Evolutionary conservation across 1,140 invertebrate genomes (phyloP).

Genomic region (Drosophila kanapiae): DNA sequence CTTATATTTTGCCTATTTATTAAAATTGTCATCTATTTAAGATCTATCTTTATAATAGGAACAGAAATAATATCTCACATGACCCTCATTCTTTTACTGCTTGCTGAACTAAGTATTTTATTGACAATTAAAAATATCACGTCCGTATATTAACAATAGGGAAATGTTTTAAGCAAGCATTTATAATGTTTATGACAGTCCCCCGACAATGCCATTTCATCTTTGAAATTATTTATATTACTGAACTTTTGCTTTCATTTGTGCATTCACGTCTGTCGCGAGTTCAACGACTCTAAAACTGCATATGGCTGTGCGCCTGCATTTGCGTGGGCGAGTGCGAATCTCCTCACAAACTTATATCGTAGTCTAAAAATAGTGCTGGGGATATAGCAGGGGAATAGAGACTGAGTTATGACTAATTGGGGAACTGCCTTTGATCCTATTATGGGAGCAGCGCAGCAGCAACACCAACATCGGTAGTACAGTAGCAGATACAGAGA

Average conservation of each 20-base stretch:
- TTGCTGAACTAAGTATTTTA: neutral
- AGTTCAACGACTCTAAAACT: conserved; percentile 52
- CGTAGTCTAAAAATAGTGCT: conserved; percentile 35
- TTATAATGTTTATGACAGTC: neutral
- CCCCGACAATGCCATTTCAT: conserved; percentile 7
- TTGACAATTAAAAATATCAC: neutral
- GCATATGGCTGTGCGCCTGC: conserved; percentile 5
- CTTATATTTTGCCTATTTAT: no score
- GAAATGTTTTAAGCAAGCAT: neutral
- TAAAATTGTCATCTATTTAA: neutral
- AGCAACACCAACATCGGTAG: neutral
- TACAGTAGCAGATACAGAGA: conserved; percentile 3
- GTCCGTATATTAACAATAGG: neutral
- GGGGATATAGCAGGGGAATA: conserved; percentile 11
- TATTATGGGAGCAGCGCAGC: conserved; percentile 41
- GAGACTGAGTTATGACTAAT: conserved; percentile 41
- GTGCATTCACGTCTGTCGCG: neutral
- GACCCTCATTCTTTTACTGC: neutral
- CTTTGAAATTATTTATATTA: conserved; percentile 3
- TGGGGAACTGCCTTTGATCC: conserved; percentile 53
- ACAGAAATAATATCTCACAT: neutral
- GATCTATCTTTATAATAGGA: neutral
- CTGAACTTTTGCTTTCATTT: conserved; percentile 50
- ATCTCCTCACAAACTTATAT: conserved; percentile 4
- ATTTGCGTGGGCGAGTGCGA: conserved; percentile 11